Conservation (phyloP, 2,797 vertebrate species). For the Threskiornis aethiopicus region DNA sequence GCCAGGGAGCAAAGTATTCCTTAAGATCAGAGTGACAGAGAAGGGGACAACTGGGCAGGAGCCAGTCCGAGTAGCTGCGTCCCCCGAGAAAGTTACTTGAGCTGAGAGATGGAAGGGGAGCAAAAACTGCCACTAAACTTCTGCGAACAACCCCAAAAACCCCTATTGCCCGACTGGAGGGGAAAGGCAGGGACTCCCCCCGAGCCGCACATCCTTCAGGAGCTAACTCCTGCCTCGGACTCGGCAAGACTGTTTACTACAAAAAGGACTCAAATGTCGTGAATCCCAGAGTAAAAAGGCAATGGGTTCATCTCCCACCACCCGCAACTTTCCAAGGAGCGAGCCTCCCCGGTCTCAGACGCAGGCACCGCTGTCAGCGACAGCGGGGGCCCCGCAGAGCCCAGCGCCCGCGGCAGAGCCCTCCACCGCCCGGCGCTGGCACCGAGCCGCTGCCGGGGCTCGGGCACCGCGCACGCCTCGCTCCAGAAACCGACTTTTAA, state of each 20-base stretch:
- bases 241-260: not conserved
- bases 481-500: too few species aligned
- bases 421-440: too few species aligned
- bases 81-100: conserved; percentile 50
- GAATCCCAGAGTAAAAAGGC: not conserved
- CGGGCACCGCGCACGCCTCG: too few species aligned
- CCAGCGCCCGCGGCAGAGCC: not conserved
- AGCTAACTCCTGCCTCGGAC: not conserved
- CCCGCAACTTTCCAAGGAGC: not conserved
- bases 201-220: not conserved
- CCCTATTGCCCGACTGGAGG: not conserved
- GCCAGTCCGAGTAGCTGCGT: not conserved
- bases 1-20: conserved; percentile 28
- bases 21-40: not conserved
- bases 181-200: not conserved
- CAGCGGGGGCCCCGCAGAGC: not conserved
- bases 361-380: too few species aligned
- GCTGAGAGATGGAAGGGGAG: not conserved
- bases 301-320: not conserved
- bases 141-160: not conserved
- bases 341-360: too few species aligned
- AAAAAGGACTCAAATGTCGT: rapidly evolving
- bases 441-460: too few species aligned
- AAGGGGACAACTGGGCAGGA: conserved; percentile 64
- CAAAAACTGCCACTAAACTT: not conserved